These are phyloP conservation scores for Naso thynnoides DNA, from an alignment of 2,797 vertebrate species.

Conservation along the genomic window DNA sequence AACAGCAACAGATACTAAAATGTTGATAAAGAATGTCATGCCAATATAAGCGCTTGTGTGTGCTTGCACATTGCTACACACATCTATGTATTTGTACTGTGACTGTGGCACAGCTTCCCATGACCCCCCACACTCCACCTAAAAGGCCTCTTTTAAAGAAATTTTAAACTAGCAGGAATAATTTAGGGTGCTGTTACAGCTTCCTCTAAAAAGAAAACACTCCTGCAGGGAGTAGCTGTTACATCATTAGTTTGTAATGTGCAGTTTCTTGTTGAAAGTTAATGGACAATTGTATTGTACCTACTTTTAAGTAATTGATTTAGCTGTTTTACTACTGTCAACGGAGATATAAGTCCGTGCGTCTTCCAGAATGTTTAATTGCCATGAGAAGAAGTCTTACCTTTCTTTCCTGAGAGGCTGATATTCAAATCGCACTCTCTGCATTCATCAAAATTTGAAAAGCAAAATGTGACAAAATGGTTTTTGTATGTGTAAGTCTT, in stretches of 20 bases:
- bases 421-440: background rate
- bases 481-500: background rate
- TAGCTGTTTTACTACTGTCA: background rate
- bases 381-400: background rate
- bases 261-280: background rate
- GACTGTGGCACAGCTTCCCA: conserved; percentile 28
- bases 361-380: too few relatives aligned
- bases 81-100: conserved; percentile 10
- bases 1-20: background rate
- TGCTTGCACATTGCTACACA: background rate
- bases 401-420: background rate
- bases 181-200: conserved; percentile 36
- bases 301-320: background rate
- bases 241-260: background rate
- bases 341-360: background rate
- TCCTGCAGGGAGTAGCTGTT: background rate
- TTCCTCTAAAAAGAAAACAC: conserved; percentile 41
- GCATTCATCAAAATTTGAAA: background rate
- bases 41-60: background rate
- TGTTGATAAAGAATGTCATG: background rate
- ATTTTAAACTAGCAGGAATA: conserved; percentile 40
- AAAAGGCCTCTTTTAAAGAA: conserved; percentile 51
- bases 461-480: background rate
- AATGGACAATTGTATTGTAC: background rate
- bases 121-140: conserved; percentile 59